A percentile compares a stretch with the other conserved stretches of the same genome.
phyloP scores from a whole-genome alignment of 1,140 invertebrate species.

The Berghia stephanieae region DNA sequence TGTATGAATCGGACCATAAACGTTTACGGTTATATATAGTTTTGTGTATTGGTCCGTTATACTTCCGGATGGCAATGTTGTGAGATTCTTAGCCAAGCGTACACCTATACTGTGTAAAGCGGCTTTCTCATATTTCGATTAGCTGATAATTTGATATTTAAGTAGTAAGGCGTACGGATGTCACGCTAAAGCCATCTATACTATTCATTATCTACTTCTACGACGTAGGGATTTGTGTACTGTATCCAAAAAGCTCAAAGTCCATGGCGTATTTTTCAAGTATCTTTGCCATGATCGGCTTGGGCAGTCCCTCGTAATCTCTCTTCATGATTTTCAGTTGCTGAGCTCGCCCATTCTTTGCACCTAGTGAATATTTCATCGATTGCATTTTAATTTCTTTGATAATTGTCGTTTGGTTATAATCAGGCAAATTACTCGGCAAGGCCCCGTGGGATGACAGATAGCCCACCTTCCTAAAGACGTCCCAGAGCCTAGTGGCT shows the following conservation, averaged over 20 bases:
- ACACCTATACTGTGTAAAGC: too few relatives aligned
- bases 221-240: conserved; percentile 9
- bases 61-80: too few relatives aligned
- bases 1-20: too few relatives aligned
- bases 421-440: conserved; percentile 21
- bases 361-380: conserved; percentile 18
- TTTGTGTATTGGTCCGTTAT: too few relatives aligned
- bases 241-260: conserved; percentile 31
- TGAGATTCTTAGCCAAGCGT: too few relatives aligned
- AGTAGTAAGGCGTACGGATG: too few relatives aligned
- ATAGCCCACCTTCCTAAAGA: conserved; percentile 29
- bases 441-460: conserved; percentile 11
- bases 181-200: too few relatives aligned
- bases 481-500: conserved; percentile 24
- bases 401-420: conserved; percentile 30
- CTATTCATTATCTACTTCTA: too few relatives aligned
- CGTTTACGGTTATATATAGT: too few relatives aligned
- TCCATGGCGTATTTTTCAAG: conserved; percentile 27
- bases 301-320: conserved; percentile 26
- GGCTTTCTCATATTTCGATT: too few relatives aligned
- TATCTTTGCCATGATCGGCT: conserved; percentile 24
- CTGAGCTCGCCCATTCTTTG: conserved; percentile 16
- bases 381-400: conserved; percentile 16
- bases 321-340: conserved; percentile 23
- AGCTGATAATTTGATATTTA: too few relatives aligned